A percentile compares a stretch with the other conserved stretches of the same genome.
Evolutionary conservation across 2,113 vertebrate genomes (phyloP).

Genomic region (Pseudopipra pipra): DNA sequence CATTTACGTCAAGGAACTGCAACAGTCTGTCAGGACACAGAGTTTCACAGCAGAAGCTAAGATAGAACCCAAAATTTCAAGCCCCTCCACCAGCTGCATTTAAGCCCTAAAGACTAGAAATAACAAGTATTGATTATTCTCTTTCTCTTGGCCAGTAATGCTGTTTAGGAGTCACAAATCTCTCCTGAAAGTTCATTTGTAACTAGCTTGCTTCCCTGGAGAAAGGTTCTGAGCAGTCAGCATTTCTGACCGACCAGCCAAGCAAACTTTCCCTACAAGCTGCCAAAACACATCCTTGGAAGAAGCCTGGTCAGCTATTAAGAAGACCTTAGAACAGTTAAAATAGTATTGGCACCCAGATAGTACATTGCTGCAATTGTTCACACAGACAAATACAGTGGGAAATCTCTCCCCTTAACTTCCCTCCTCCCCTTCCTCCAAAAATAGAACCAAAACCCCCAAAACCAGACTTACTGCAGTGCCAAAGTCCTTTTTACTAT

Average conservation of each 20-base stretch:
- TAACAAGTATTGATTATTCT: not conserved
- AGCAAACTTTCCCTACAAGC: not conserved
- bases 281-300: not conserved
- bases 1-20: not conserved
- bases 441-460: not conserved
- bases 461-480: not conserved
- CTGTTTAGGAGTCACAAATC: not conserved
- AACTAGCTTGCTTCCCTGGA: not conserved
- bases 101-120: not conserved
- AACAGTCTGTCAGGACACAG: not conserved
- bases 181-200: not conserved
- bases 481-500: not conserved
- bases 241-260: not conserved
- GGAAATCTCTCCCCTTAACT: fast-evolving
- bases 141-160: not conserved
- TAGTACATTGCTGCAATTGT: not conserved
- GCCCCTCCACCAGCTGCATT: not conserved
- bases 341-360: not conserved
- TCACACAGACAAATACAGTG: not conserved
- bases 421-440: too few relatives aligned
- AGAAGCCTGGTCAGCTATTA: not conserved
- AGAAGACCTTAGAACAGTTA: not conserved
- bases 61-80: not conserved
- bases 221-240: not conserved
- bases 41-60: not conserved